Percentiles rank a stretch among this genome's conserved stretches.
phyloP scores from a whole-genome alignment of 2,113 vertebrate genomes.

The Taurulus bubalis region DNA sequence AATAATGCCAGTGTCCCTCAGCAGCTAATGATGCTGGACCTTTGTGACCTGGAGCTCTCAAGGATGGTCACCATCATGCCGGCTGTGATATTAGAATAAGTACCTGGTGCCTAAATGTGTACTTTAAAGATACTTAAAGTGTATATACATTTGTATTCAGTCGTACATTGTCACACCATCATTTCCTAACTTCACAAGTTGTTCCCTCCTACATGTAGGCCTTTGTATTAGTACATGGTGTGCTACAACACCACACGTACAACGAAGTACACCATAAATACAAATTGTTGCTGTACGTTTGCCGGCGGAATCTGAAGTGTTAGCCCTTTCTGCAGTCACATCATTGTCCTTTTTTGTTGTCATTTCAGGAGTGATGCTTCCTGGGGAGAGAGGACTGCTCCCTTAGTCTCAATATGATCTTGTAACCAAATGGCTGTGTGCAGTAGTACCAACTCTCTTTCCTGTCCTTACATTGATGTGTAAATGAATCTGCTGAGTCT shows the following conservation, averaged over 20 bases:
- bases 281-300: background rate
- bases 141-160: background rate
- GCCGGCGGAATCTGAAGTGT: background rate
- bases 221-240: background rate
- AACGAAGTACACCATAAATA: background rate
- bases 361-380: constrained; percentile 66
- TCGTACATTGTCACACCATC: background rate
- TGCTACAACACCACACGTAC: background rate
- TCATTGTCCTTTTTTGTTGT: constrained; percentile 38
- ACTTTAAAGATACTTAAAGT: background rate
- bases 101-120: background rate
- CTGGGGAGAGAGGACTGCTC: background rate
- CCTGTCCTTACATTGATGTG: background rate
- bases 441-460: background rate
- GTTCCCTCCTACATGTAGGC: background rate
- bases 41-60: too few relatives aligned
- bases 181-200: background rate
- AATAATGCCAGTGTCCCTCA: background rate
- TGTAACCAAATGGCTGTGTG: background rate
- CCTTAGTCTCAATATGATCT: background rate
- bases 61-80: too few relatives aligned
- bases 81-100: too few relatives aligned
- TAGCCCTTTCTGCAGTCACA: constrained; percentile 24
- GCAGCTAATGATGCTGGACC: background rate
- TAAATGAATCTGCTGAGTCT: background rate